A percentile compares a stretch with the other conserved stretches of the same genome.
Conservation (phyloP, 2,797 vertebrate genomes). For the Liasis olivaceus region DNA sequence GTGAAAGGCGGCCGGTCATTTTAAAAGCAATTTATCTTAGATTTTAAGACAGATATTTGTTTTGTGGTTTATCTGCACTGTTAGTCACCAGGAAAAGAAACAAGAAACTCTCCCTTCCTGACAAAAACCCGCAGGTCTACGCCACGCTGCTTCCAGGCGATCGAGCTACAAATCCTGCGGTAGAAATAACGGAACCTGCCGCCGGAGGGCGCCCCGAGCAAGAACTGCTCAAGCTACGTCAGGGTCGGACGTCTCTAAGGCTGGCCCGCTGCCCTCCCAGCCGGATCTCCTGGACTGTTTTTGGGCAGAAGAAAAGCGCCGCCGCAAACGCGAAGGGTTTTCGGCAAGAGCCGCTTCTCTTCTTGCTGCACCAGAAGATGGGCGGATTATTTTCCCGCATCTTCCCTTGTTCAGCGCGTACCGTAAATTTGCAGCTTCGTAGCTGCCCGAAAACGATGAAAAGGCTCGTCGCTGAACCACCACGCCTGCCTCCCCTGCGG, state of each 20-base stretch:
- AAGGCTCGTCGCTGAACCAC: neutral
- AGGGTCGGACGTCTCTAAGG: neutral
- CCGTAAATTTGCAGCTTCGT: neutral
- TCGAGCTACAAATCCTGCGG: neutral
- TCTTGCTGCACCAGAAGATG: neutral
- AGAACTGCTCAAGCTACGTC: neutral
- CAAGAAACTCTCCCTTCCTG: neutral
- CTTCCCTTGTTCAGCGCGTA: neutral
- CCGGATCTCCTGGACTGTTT: neutral
- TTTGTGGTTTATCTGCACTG: neutral
- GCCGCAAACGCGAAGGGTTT: neutral
- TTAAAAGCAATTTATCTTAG: neutral
- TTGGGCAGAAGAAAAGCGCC: neutral
- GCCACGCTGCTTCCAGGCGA: neutral
- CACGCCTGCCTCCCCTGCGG: neutral
- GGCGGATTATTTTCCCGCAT: neutral
- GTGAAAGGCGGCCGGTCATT: neutral
- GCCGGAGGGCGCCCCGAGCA: slow-evolving; percentile 19
- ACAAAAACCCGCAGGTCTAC: neutral
- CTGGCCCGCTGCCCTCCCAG: neutral
- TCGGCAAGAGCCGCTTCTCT: neutral
- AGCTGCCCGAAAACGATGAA: neutral
- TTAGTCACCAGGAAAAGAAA: neutral
- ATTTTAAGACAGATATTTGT: neutral
- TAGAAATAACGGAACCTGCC: slow-evolving; percentile 21